Evolutionary conservation across 2,797 vertebrate genomes (phyloP).

Genomic region (Ctenochaetus hawaiiensis): DNA sequence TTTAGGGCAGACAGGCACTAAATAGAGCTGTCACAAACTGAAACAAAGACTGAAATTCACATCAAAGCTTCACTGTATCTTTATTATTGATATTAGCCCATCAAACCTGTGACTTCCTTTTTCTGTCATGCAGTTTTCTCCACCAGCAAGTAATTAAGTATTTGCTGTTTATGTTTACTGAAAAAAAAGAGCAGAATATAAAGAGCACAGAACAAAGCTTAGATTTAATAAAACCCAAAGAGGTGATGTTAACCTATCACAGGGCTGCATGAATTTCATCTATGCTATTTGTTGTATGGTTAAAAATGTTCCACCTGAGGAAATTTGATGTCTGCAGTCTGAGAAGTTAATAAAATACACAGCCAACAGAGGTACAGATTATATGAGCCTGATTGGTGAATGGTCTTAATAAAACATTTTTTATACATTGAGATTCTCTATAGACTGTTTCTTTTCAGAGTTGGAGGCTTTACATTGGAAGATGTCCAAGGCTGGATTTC

Average conservation of each 20-base stretch:
- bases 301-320: not conserved
- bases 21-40: slow-evolving; percentile 17
- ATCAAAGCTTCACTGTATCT: slow-evolving; percentile 36
- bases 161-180: slow-evolving; percentile 54
- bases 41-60: slow-evolving; percentile 27
- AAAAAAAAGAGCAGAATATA: slow-evolving; percentile 52
- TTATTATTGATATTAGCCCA: slow-evolving; percentile 16
- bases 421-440: not conserved
- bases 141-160: slow-evolving; percentile 62
- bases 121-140: slow-evolving; percentile 57
- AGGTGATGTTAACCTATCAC: slow-evolving; percentile 43
- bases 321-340: not conserved
- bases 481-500: not conserved
- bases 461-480: not conserved
- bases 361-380: not conserved
- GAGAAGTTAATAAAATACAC: not conserved
- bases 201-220: slow-evolving; percentile 35
- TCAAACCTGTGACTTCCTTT: slow-evolving; percentile 40
- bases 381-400: not conserved
- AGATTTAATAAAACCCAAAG: slow-evolving; percentile 44
- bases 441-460: not conserved
- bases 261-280: slow-evolving; percentile 30
- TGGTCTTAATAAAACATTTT: not conserved
- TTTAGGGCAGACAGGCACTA: not conserved
- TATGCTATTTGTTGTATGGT: slow-evolving; percentile 17